Percentiles rank a stretch among this genome's conserved stretches.
phyloP scores from a whole-genome alignment of 2,113 vertebrate species.

The Laterallus jamaicensis region DNA sequence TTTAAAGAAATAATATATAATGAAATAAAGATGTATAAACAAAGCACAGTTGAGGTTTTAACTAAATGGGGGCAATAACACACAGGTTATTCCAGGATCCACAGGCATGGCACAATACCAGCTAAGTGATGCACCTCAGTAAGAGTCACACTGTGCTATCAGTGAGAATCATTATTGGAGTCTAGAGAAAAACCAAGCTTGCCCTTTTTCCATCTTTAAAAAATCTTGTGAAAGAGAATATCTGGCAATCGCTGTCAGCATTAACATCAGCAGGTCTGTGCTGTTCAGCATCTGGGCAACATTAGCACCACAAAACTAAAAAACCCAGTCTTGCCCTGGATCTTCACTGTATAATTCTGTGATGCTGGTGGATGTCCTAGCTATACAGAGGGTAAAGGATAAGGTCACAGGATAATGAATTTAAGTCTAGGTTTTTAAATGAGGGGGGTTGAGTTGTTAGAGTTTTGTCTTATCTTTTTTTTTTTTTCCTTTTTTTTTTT shows the following conservation, averaged over 20 bases:
- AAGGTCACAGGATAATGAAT: constrained; percentile 58
- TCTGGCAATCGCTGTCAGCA: background rate
- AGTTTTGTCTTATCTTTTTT: background rate
- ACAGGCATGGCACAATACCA: background rate
- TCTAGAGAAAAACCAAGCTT: background rate
- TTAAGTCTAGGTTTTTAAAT: constrained; percentile 33
- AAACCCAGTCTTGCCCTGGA: background rate
- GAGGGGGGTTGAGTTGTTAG: background rate
- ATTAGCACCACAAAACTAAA: background rate
- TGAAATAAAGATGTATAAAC: background rate
- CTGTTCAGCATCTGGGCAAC: background rate
- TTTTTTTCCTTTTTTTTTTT: background rate
- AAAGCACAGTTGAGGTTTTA: background rate
- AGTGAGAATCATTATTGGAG: background rate
- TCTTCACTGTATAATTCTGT: constrained; percentile 1
- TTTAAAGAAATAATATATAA: background rate
- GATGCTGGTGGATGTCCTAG: background rate
- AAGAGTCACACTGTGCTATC: background rate
- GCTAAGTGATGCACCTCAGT: background rate
- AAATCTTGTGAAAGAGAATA: background rate
- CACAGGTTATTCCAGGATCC: background rate
- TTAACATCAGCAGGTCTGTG: background rate
- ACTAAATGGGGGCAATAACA: background rate
- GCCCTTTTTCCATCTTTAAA: background rate
- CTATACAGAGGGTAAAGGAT: constrained; percentile 33